Evolutionary conservation across 2,888 invertebrate genomes (phyloP), one percentile per base, ranked within the genome.

Genomic region (Machimus rusticus): DNA sequence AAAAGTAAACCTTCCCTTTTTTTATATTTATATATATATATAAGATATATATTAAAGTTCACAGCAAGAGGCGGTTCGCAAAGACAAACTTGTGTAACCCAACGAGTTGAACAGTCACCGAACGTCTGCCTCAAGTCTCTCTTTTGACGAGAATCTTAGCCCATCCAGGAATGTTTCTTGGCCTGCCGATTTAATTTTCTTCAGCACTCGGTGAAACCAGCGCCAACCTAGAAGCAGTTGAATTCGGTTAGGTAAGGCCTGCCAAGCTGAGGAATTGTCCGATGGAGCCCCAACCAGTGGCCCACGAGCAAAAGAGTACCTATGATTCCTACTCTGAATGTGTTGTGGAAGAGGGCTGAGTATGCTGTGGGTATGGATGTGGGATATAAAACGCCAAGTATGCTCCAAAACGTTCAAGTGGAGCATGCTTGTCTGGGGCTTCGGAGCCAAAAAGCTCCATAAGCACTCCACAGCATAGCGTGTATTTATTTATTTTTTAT

Each of bases 51-150:
- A 46, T 46, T 39, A 77, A 39, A 43, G 79, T 79, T 39, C 23
- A 74, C 37, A 84, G 66, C 43, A 84, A 39, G 39, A 74, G 28
- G 31, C 84, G 66, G 57, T 76, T 74, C 84, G 81, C 37, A 39
- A 55, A 82, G 43, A 46, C 23, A 74, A 84, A 86, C 23, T 74
- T 86, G 51, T 84, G 31, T 86, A 85, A 87, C 90, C 90, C 89
- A 89, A 89, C 89, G 89, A 86, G 88, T 86, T 89, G 89, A 89
- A 88, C 89, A 89, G 90, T 89, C 90, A 89, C 89, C 89, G 89
- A 89, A 89, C 89, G 89, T 90, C 90, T 90, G 89, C 88, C 87
- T 87, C 87, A 66, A 39, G 74, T 19, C 31, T 74, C 19, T 78
- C 55, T 78, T 79, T 86, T 57, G 34, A 82, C 34, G 87, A 57